Base-by-base conservation (phyloP, 2,113 vertebrate species). In the Scomber japonicus region DNA sequence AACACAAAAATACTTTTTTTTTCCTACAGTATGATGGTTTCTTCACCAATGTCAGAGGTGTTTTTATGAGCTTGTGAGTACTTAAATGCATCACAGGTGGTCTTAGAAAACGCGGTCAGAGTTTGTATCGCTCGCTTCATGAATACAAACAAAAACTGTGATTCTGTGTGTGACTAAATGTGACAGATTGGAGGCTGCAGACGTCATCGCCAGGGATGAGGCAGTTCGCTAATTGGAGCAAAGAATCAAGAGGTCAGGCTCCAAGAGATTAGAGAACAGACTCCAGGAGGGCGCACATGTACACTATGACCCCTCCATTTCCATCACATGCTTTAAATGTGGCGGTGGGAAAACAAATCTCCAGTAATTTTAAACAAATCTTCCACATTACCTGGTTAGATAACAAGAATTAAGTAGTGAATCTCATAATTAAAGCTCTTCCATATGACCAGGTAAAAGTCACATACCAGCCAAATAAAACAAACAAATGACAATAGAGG, bases 201-300 rank as follows among this genome's bases (percentile, higher is more conserved):
- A 89, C 63, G 75, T 92, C 87, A 91, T 71, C 56, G 27, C 69
- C 67, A 71, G 74, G 76, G 69, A 82, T 73, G 85, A 82, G 35
- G 53, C 46, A 53, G 75, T 74, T 70, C 30, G 60, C 81, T 86
- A 92, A 91, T 83, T 89, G 80, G 90, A 88, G 84, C 88, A 88
- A 85, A 90, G 91, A 87, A 82, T 78, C 75, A 84, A 83, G 73
- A 85, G 83, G 66, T 87, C 84, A 91, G 74, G 82, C 71, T 77
- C 46, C 69, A 78, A 62, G 88, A 86, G 91, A 93, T 93, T 92
- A 89, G 50, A 82, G 71, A 51, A 45, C 76, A 84, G 74, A 65
- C 82, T 71, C 51, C 67, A 54, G 17, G 57, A 70, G 55, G 74
- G 40, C 73, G 50, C 73, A 70, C 65, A 59, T 78, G 55, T 63